Evolutionary conservation across 2,797 vertebrate genomes (phyloP).

Genomic region (Anabacerthia variegaticeps): DNA sequence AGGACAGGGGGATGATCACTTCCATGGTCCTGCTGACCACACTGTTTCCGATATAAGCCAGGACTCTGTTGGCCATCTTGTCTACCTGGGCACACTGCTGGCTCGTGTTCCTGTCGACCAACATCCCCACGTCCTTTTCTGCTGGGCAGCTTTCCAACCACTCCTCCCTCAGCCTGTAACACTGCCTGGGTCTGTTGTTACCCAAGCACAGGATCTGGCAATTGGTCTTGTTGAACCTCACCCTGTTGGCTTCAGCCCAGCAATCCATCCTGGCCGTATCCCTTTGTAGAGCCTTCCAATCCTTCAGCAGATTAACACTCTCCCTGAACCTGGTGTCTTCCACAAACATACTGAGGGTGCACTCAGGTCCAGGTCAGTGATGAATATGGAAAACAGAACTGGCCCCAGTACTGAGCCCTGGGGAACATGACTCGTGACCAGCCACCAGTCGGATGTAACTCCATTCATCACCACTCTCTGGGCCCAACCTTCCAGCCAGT

Average conservation of each 20-base stretch:
- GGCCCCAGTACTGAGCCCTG: background rate
- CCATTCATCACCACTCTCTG: too few species aligned
- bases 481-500: fast-evolving
- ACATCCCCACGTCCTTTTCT: background rate
- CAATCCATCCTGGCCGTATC: background rate
- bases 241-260: background rate
- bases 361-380: fast-evolving
- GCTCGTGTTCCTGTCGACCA: background rate
- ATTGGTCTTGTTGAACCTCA: background rate
- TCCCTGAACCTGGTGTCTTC: background rate
- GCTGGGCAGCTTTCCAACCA: background rate
- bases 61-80: background rate
- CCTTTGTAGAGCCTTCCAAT: background rate
- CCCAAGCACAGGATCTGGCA: background rate
- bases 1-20: background rate
- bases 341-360: fast-evolving
- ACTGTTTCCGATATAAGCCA: fast-evolving
- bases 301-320: background rate
- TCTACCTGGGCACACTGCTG: background rate
- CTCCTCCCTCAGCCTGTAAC: background rate
- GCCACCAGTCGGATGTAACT: background rate
- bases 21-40: background rate
- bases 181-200: background rate
- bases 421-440: fast-evolving
- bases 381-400: background rate